Percentiles rank a stretch among this genome's conserved stretches.
phyloP scores from a whole-genome alignment of 1,140 invertebrate genomes.

The Drosophila athabasca region DNA sequence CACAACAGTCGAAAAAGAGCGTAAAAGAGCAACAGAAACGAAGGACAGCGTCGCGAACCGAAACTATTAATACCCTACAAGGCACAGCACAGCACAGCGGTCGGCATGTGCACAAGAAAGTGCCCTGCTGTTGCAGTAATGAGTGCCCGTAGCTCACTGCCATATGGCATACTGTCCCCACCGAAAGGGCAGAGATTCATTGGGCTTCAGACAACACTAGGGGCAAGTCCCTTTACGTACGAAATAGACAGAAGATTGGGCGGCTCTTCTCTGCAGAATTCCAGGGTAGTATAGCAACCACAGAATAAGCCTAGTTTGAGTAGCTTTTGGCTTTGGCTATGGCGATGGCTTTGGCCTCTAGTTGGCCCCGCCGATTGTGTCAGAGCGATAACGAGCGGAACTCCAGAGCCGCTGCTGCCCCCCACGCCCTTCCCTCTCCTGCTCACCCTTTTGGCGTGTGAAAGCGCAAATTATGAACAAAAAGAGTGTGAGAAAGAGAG shows the following conservation, averaged over 20 bases:
- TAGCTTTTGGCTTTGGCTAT: slow-evolving; percentile 32
- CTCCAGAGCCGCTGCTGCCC: slow-evolving; percentile 18
- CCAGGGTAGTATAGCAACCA: slow-evolving; percentile 4
- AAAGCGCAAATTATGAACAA: slow-evolving; percentile 80
- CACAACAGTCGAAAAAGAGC: slow-evolving; percentile 34
- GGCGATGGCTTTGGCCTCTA: slow-evolving; percentile 20
- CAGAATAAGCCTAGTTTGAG: slow-evolving; percentile 60
- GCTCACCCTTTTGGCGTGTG: slow-evolving; percentile 58
- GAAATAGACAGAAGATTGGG: no score
- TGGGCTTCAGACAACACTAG: no score
- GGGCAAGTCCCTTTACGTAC: no score
- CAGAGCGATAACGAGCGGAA: slow-evolving; percentile 69
- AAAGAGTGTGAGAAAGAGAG: slow-evolving; percentile 33
- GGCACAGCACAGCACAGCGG: no score
- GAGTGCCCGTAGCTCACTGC: no score
- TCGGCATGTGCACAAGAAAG: no score
- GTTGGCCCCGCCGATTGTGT: slow-evolving; percentile 71
- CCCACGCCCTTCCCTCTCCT: neutral
- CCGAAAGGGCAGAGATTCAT: no score
- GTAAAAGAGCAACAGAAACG: slow-evolving; percentile 12
- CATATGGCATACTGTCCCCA: no score
- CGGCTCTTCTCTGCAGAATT: neutral
- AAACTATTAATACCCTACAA: no score
- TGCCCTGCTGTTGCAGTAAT: no score
- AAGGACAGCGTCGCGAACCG: slow-evolving; percentile 35